Evolutionary conservation across 2,888 invertebrate genomes (phyloP).

Genomic region (Coleophora flavipennella): DNA sequence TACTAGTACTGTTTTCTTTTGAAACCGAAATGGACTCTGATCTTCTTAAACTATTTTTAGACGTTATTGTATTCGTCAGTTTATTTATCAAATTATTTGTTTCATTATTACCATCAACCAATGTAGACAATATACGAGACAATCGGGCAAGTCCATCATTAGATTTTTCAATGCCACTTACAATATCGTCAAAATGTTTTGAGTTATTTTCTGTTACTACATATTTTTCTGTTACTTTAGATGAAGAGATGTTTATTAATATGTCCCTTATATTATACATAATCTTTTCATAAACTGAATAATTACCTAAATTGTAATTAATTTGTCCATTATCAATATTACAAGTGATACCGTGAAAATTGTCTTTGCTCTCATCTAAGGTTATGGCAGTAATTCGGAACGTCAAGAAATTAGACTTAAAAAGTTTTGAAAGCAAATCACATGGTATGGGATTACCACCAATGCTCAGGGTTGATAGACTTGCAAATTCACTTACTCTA

Average conservation of each 20-base stretch:
- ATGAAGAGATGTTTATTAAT: constrained; percentile 15
- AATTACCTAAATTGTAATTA: no score
- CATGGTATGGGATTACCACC: constrained; percentile 49
- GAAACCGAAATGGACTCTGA: constrained; percentile 6
- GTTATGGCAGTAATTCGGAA: constrained; percentile 31
- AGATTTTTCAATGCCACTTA: constrained; percentile 7
- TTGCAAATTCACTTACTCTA: constrained; percentile 28
- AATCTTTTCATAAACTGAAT: constrained; percentile 10
- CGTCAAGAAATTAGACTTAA: constrained; percentile 12
- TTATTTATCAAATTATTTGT: constrained; percentile 19
- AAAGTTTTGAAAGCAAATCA: constrained; percentile 29
- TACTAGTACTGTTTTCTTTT: constrained; percentile 15
- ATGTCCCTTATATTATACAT: constrained; percentile 24
- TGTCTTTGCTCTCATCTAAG: constrained; percentile 24
- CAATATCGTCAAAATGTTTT: constrained; percentile 8
- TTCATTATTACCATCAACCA: constrained; percentile 8
- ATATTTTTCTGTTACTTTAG: constrained; percentile 3
- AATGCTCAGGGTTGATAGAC: constrained; percentile 36
- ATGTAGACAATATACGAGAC: no score
- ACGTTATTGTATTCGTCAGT: constrained; percentile 16
- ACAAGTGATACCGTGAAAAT: constrained; percentile 30
- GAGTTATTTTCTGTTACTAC: constrained; percentile 1
- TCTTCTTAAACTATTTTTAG: constrained; percentile 4
- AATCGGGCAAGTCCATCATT: neutral
- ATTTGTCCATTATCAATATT: constrained; percentile 9